These are phyloP conservation scores for Standfussiana lucernea DNA, from an alignment of 2,888 invertebrate genomes.

Conservation along the genomic window DNA sequence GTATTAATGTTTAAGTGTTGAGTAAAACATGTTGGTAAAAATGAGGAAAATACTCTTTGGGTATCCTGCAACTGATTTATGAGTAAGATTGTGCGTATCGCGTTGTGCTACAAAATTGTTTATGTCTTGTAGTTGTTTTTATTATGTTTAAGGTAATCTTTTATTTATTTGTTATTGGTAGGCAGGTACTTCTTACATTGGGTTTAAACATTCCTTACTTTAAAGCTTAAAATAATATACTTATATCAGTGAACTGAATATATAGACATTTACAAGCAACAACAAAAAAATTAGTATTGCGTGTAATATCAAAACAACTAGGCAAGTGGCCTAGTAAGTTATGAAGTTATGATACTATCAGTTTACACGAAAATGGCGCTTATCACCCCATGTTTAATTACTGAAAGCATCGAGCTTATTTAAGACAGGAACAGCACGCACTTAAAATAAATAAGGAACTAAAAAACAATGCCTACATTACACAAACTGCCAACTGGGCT, in stretches of 20 bases:
- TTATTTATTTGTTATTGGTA: conserved; percentile 8
- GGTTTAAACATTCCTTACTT: background rate
- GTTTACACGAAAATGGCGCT: conserved; percentile 9
- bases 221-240: background rate
- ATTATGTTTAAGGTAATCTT: background rate
- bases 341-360: conserved; percentile 29
- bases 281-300: background rate
- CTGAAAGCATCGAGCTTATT: conserved; percentile 15
- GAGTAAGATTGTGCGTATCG: conserved; percentile 32
- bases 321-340: background rate
- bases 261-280: background rate
- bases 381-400: conserved; percentile 29
- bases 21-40: conserved; percentile 34
- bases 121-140: conserved; percentile 17
- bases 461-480: conserved; percentile 17
- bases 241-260: too few species aligned
- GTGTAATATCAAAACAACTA: conserved; percentile 3
- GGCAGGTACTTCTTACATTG: background rate
- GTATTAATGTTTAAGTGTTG: conserved; percentile 22
- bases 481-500: conserved; percentile 25
- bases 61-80: conserved; percentile 39
- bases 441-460: conserved; percentile 9
- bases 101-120: conserved; percentile 11
- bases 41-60: conserved; percentile 31
- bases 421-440: conserved; percentile 14